Percentiles rank a stretch among this genome's conserved stretches.
phyloP scores from a whole-genome alignment of 1,140 invertebrate species.

The Ylistrum balloti region DNA sequence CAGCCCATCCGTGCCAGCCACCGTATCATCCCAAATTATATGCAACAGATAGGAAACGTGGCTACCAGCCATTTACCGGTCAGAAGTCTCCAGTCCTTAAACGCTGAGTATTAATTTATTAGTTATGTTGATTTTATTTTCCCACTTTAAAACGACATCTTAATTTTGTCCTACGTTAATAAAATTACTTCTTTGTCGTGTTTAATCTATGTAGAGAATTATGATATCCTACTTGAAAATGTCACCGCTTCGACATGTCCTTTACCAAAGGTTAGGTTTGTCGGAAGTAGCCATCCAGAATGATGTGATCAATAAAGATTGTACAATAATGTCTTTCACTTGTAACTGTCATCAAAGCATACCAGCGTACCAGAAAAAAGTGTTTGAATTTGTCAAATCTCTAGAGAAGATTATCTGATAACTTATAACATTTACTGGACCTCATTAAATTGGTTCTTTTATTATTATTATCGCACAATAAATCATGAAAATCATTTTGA shows the following conservation, averaged over 20 bases:
- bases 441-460: too few species aligned
- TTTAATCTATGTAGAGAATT: background rate
- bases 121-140: background rate
- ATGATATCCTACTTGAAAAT: background rate
- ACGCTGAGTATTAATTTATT: background rate
- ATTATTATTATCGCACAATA: too few species aligned
- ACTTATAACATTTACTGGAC: too few species aligned
- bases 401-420: too few species aligned
- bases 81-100: background rate
- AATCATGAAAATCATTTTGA: too few species aligned
- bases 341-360: too few species aligned
- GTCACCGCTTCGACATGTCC: background rate
- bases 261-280: background rate
- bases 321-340: too few species aligned
- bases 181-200: background rate
- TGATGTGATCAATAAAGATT: too few species aligned
- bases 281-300: too few species aligned
- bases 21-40: slow-evolving; percentile 31
- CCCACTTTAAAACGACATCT: slow-evolving; percentile 20
- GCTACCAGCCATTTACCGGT: slow-evolving; percentile 21
- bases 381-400: too few species aligned
- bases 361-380: too few species aligned
- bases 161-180: background rate
- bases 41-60: slow-evolving; percentile 22
- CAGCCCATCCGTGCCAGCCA: slow-evolving; percentile 29